Evolutionary conservation across 2,888 invertebrate genomes (phyloP), one percentile per base, ranked within the genome.

Genomic region (Hartigia nigra): DNA sequence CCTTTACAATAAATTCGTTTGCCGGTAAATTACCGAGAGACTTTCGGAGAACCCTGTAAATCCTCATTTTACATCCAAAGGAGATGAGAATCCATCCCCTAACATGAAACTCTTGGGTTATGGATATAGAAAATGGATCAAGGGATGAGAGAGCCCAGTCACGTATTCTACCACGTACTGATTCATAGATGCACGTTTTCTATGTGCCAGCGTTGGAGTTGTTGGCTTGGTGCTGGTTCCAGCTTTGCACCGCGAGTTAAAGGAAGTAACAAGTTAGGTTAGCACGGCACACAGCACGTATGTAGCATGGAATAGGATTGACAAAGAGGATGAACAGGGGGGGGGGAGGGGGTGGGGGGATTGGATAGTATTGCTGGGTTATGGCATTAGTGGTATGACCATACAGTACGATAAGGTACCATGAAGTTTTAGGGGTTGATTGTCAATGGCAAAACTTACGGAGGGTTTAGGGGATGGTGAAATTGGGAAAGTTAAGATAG

Each of bases 241-340:
- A 80, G 81, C 84, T 85, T 81, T 84, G 82, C 81, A 83, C 79
- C 78, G 39, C 80, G 81, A 84, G 84, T 86, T 85, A 80, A 80
- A 81, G 81, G 81, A 83, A 85, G 84, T 85, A 84, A 85, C 85
- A 86, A 86, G 86, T 86, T 85, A 85, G 84, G 85, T 85, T 86
- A 83, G 82, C 83, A 81, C 79, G 81, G 81, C 82, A 81, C 78
- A 80, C 80, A 81, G 81, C 84, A 85, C 84, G 85, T 83, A 81
- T 81, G 76, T 74, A 70, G 76, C 76, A n/a, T 35, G 35, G 76
- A 55, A 37, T 77, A 72, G 55, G 34, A 77, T 78, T 39, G 55
- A 69, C 31, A 74, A 35, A 35, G 76, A 70, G 74, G 74, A 76
- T 74, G 76, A 35, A 55, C n/a, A 1, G 39, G 39, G 39, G 14